Evolutionary conservation across 2,888 invertebrate genomes (phyloP).

Genomic region (Campaea margaritaria): DNA sequence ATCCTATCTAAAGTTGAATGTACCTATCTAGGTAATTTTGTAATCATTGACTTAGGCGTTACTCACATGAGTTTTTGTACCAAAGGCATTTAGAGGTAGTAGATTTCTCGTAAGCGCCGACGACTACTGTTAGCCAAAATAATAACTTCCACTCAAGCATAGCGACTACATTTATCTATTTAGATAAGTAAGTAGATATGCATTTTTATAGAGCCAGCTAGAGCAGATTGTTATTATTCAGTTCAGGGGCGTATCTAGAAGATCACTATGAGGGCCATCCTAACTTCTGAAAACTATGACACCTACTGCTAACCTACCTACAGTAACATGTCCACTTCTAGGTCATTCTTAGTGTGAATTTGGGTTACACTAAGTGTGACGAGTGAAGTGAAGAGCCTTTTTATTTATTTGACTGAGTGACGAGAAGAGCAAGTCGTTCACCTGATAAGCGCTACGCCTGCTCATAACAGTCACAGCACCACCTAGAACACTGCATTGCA

Average conservation of each 20-base stretch:
- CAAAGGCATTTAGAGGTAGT: slow-evolving; percentile 55
- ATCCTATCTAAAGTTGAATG: neutral
- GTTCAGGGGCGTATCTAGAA: slow-evolving; percentile 14
- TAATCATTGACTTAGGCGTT: slow-evolving; percentile 11
- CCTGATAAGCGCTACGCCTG: too few species aligned
- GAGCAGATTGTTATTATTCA: slow-evolving; percentile 7
- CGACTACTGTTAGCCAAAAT: slow-evolving; percentile 38
- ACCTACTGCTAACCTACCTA: too few species aligned
- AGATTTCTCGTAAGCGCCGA: slow-evolving; percentile 48
- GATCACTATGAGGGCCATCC: neutral
- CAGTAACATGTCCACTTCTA: too few species aligned
- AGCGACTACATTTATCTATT: slow-evolving; percentile 17
- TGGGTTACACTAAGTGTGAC: too few species aligned
- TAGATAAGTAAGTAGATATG: neutral
- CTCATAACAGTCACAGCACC: too few species aligned
- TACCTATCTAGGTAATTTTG: slow-evolving; percentile 9
- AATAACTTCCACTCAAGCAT: slow-evolving; percentile 53
- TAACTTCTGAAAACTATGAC: neutral
- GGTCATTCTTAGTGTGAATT: too few species aligned
- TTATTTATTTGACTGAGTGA: too few species aligned
- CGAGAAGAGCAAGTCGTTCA: too few species aligned
- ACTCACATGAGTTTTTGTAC: slow-evolving; percentile 67
- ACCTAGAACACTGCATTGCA: too few species aligned
- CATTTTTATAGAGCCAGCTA: slow-evolving; percentile 16
- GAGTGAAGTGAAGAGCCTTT: too few species aligned